Conservation (phyloP, 2,113 vertebrate species). For the Mastomys natalensis region DNA sequence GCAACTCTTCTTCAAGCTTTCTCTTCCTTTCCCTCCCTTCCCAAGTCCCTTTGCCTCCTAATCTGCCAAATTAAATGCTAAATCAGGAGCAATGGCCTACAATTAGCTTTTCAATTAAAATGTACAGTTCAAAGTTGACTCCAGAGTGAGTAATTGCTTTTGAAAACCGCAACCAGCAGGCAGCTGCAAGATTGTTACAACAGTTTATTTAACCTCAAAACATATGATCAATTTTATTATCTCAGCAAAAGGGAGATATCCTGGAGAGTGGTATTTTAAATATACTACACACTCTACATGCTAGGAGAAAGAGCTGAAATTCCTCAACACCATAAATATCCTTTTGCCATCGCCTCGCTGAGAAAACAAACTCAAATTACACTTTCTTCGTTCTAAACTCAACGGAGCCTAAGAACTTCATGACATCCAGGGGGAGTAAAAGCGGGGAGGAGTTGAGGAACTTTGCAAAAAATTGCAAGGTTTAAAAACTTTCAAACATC, state of each 20-base stretch:
- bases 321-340: constrained; percentile 53
- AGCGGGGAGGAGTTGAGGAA: constrained; percentile 58
- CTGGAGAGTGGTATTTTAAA: constrained; percentile 64
- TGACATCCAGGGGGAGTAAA: constrained; percentile 1
- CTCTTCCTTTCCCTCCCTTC: constrained; percentile 5
- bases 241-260: constrained; percentile 67
- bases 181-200: constrained; percentile 78
- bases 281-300: constrained; percentile 58
- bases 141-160: constrained; percentile 78
- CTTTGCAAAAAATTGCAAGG: constrained; percentile 75
- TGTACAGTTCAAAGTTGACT: constrained; percentile 75
- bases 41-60: constrained; percentile 57
- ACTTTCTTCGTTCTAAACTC: constrained; percentile 40
- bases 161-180: constrained; percentile 79
- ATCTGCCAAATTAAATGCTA: constrained; percentile 73
- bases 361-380: constrained; percentile 63
- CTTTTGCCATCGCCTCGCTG: constrained; percentile 66
- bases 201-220: constrained; percentile 83
- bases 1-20: constrained; percentile 14
- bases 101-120: constrained; percentile 81
- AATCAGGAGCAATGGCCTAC: constrained; percentile 67
- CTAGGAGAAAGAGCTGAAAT: constrained; percentile 14
- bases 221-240: constrained; percentile 84
- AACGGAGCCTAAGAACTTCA: not conserved
- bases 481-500: constrained; percentile 76